Evolutionary conservation across 2,888 invertebrate species (phyloP), one percentile per base, ranked within the genome.

Genomic region (Sialis lutaria): DNA sequence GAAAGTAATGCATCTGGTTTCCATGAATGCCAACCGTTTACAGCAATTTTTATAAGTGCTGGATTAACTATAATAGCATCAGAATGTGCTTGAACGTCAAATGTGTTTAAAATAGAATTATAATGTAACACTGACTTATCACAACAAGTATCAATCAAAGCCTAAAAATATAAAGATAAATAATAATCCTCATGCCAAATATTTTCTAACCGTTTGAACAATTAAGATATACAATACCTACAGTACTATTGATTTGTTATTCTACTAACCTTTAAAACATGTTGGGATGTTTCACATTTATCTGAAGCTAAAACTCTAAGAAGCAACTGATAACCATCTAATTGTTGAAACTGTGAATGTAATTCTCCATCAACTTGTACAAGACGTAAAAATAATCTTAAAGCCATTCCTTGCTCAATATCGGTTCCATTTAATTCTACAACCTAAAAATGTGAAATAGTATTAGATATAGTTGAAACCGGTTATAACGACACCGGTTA

Each of bases 71-170:
- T 56, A 39, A 69, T 68, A 44, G 72, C 69, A 34, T 65, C 65
- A 0, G 69, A 62, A 44, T 69, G 67, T 37, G 61, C 62, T 42
- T 64, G 58, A 13, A 74, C 60, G 46, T 64, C 60, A 47, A 70
- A 61, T 43, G 57, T 55, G 9, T 61, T 61, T 22, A 41, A 39
- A 6, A 63, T 62, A 4, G 64, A 59, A 48, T 67, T 67, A 50
- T 68, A 67, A 9, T 62, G 59, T 22, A 75, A 61, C 35, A 81
- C 56, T 0, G 75, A 65, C 45, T 65, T 65, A 52, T 75, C 76
- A 60, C 80, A 82, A 32, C 80, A 75, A 30, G 73, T 75, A 49
- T 82, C 80, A 13, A 82, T 55, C 35, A 82, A 70, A 48, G 75
- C 76, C 71, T 73, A 55, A 6, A 13, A 45, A 33, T 31, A 41